phyloP scores from a whole-genome alignment of 1,140 invertebrate genomes.

The Mamestra configurata region DNA sequence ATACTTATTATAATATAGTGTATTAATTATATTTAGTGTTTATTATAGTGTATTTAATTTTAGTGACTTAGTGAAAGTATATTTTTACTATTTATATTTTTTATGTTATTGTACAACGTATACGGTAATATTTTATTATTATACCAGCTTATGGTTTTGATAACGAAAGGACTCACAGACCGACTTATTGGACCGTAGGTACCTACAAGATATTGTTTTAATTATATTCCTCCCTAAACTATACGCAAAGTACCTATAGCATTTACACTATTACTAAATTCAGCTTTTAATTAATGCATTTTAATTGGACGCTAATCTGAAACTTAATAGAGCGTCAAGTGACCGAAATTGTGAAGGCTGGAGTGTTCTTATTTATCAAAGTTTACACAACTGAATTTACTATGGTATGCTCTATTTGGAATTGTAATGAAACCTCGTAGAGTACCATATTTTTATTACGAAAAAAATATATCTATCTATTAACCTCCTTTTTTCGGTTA shows the following conservation, averaged over 20 bases:
- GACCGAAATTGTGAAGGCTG: constrained; percentile 43
- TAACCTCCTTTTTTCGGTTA: too few relatives aligned
- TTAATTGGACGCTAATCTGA: constrained; percentile 12
- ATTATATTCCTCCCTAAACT: too few relatives aligned
- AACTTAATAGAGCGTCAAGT: constrained; percentile 51
- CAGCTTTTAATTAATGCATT: not conserved
- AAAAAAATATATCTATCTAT: too few relatives aligned
- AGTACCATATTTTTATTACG: too few relatives aligned
- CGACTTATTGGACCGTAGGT: too few relatives aligned
- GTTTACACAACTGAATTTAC: constrained; percentile 1
- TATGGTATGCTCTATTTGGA: not conserved
- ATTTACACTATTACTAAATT: constrained; percentile 6
- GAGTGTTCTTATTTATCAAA: not conserved
- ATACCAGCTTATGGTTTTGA: not conserved
- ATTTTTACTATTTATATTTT: constrained; percentile 5
- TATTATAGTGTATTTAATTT: constrained; percentile 46
- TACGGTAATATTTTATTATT: constrained; percentile 17
- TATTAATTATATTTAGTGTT: constrained; percentile 42
- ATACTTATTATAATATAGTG: constrained; percentile 47
- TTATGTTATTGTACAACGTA: constrained; percentile 7
- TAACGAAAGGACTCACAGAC: not conserved
- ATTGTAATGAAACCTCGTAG: too few relatives aligned
- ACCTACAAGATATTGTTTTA: too few relatives aligned
- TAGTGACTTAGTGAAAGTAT: constrained; percentile 51
- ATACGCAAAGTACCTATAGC: not conserved